phyloP scores from a whole-genome alignment of 2,113 vertebrate genomes.

The Camelus bactrianus region DNA sequence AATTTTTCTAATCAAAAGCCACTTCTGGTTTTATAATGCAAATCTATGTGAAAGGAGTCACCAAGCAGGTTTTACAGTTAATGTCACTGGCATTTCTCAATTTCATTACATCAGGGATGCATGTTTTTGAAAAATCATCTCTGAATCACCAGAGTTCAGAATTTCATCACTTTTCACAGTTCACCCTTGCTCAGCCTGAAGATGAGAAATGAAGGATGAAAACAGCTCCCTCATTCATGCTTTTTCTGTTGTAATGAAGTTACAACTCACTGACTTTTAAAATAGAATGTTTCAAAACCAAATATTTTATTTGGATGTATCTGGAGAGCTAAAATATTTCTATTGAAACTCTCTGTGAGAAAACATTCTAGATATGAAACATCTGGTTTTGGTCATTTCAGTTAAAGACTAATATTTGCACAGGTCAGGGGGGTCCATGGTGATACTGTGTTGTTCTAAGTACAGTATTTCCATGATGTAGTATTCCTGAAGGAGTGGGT shows the following conservation, averaged over 20 bases:
- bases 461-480: not conserved
- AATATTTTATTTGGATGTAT: slow-evolving; percentile 73
- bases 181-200: not conserved
- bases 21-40: slow-evolving; percentile 16
- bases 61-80: not conserved
- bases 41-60: not conserved
- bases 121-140: not conserved
- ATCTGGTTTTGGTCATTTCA: slow-evolving; percentile 60
- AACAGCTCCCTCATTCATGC: not conserved
- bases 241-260: slow-evolving; percentile 16
- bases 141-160: slow-evolving; percentile 1
- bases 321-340: slow-evolving; percentile 68
- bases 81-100: not conserved
- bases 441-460: not conserved
- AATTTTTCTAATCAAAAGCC: slow-evolving; percentile 20
- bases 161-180: not conserved
- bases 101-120: not conserved
- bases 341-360: slow-evolving; percentile 63
- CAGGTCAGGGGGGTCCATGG: not conserved
- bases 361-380: slow-evolving; percentile 70
- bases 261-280: slow-evolving; percentile 50
- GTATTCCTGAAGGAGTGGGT: not conserved
- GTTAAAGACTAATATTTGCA: slow-evolving; percentile 60
- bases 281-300: slow-evolving; percentile 57
- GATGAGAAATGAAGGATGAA: not conserved